phyloP scores from a whole-genome alignment of 2,888 invertebrate genomes.

The Sesamia inferens region DNA sequence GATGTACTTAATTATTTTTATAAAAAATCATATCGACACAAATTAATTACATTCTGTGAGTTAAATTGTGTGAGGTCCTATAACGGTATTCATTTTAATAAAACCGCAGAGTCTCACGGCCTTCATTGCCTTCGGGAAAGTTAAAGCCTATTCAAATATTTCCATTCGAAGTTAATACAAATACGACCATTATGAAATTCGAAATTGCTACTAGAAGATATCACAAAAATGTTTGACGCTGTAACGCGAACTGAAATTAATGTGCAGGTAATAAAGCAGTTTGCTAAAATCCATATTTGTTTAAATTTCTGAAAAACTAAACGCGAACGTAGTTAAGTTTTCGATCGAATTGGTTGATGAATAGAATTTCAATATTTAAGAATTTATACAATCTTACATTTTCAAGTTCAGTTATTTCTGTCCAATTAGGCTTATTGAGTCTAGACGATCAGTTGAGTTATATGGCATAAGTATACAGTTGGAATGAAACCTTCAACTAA shows the following conservation, averaged over 20 bases:
- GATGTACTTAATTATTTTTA: neutral
- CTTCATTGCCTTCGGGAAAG: neutral
- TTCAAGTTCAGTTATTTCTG: neutral
- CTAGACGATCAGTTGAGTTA: neutral
- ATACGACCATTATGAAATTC: neutral
- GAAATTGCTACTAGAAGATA: no score
- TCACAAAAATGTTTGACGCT: neutral
- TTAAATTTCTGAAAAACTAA: neutral
- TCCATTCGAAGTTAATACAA: neutral
- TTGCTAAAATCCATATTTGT: neutral
- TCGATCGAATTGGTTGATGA: neutral
- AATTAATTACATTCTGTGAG: slow-evolving; percentile 25
- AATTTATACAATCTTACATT: neutral
- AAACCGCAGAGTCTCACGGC: no score
- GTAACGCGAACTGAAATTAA: neutral
- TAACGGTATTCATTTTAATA: neutral
- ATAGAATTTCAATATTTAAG: neutral
- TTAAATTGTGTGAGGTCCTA: neutral
- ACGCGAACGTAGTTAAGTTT: neutral
- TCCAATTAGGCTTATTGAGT: slow-evolving; percentile 1
- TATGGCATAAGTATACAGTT: slow-evolving; percentile 4
- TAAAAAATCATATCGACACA: slow-evolving; percentile 35
- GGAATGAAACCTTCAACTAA: slow-evolving; percentile 19
- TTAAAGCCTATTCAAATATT: neutral
- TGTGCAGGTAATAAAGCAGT: neutral